These are phyloP conservation scores for Zhuqinia jingwanae DNA, from an alignment of 2,888 invertebrate species.

Conservation along the genomic window DNA sequence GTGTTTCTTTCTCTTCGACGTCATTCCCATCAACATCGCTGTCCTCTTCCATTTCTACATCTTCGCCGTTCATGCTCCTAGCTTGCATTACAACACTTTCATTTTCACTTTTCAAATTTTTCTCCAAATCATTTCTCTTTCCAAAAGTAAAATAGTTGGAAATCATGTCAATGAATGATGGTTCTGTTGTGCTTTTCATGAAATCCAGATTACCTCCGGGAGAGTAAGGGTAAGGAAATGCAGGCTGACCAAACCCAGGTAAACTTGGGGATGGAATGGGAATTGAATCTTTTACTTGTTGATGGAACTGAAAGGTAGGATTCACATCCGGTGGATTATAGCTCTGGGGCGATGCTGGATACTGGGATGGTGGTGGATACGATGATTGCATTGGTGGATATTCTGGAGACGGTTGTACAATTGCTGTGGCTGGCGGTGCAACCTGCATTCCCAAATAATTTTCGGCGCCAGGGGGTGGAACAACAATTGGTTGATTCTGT, in stretches of 20 bases:
- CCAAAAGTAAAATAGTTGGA: slow-evolving; percentile 59
- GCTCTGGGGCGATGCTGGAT: neutral
- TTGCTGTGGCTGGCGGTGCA: neutral
- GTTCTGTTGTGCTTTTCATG: slow-evolving; percentile 21
- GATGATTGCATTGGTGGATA: neutral
- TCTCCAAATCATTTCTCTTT: slow-evolving; percentile 57
- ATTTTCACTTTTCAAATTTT: neutral
- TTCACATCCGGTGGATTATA: slow-evolving; percentile 35
- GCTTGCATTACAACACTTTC: neutral
- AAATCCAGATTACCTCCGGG: neutral
- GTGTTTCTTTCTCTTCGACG: neutral
- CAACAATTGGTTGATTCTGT: slow-evolving; percentile 20
- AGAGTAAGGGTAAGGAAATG: slow-evolving; percentile 51
- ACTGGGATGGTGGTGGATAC: neutral
- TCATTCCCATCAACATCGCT: slow-evolving; percentile 22
- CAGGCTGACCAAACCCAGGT: neutral
- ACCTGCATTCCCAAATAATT: neutral
- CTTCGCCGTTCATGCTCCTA: slow-evolving; percentile 15
- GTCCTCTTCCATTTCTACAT: neutral
- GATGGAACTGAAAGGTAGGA: slow-evolving; percentile 60
- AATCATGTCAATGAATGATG: slow-evolving; percentile 45
- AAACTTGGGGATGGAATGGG: slow-evolving; percentile 39
- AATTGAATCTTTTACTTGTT: slow-evolving; percentile 58
- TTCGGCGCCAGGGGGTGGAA: slow-evolving; percentile 21
- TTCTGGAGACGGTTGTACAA: too few relatives aligned